A percentile compares a stretch with the other conserved stretches of the same genome.
These are phyloP conservation scores for Athalia circularis DNA, from an alignment of 2,888 invertebrate species.

Conservation along the genomic window DNA sequence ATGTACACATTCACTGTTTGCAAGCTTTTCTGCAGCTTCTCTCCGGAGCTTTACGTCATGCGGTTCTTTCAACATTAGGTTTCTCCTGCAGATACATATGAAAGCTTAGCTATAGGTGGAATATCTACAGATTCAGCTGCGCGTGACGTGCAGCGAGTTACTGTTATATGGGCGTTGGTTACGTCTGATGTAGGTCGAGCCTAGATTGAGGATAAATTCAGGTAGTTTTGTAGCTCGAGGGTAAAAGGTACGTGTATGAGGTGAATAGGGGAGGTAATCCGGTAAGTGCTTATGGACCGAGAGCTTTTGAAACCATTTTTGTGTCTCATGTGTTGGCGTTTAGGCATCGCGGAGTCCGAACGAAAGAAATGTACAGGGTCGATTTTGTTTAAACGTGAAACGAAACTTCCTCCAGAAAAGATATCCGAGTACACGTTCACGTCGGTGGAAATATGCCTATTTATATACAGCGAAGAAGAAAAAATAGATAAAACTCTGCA, in stretches of 20 bases:
- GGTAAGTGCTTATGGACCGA: constrained; percentile 15
- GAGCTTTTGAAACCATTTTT: constrained; percentile 36
- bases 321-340: not conserved
- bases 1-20: too few relatives aligned
- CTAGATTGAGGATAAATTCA: constrained; percentile 21
- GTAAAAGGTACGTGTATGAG: not conserved
- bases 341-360: too few relatives aligned
- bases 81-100: too few relatives aligned
- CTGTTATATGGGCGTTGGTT: not conserved
- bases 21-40: too few relatives aligned
- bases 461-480: too few relatives aligned
- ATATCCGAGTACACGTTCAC: too few relatives aligned
- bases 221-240: constrained; percentile 25
- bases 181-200: not conserved
- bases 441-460: too few relatives aligned
- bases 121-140: not conserved
- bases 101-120: too few relatives aligned
- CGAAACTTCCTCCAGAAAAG: too few relatives aligned
- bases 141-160: constrained; percentile 18
- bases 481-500: not conserved
- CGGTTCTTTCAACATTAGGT: too few relatives aligned
- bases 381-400: too few relatives aligned
- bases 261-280: not conserved
- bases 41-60: too few relatives aligned
- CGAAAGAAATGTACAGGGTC: not conserved